Base-by-base conservation (phyloP, 1,140 invertebrate genomes). In the Venustaconcha ellipsiformis region DNA sequence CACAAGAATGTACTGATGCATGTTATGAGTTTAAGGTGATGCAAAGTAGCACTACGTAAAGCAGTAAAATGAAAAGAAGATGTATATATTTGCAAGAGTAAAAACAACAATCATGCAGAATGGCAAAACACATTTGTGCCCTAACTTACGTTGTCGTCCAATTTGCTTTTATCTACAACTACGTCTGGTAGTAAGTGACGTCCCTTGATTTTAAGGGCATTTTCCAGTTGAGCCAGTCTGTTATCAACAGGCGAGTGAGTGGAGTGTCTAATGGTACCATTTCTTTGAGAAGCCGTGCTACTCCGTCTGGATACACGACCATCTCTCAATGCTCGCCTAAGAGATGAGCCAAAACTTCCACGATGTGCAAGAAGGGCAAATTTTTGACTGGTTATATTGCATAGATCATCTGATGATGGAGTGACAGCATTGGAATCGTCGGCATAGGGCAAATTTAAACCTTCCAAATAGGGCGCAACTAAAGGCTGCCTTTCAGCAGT, bases 341-440 rank as follows among this genome's bases (percentile, higher is more conserved):
- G 69, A n/a, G 83, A 75, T 26, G 86, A 84, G 60, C 81, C 79
- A 77, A 86, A 83, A 56, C 76, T 81, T 56, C 84, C 82, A 15
- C 83, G 69, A 66, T 80, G 78, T 55, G 69, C 65, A 57, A 78
- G 64, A 64, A 82, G 85, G 83, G 66, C 82, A 82, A 71, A 85
- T 77, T 82, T 84, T 67, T 82, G 80, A 30, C 62, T 79, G 69
- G 81, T 84, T 70, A 84, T 81, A 81, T 86, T 88, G 85, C 85
- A 89, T 87, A 90, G 82, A 72, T 99, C 97, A 91, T 99, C 97
- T 69, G 96, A 98, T 95, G 98, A 97, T 17, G 97, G 97, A 64
- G 97, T 99, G 5, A 98, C 97, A 67, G 97, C 97, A 86, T 97
- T 97, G 65, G 96, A 98, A 90, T 99, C 97, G 89, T 99, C 97